Conservation (phyloP, 37 sponge, comb jelly and placozoan genomes). For the Crambe crambe region DNA sequence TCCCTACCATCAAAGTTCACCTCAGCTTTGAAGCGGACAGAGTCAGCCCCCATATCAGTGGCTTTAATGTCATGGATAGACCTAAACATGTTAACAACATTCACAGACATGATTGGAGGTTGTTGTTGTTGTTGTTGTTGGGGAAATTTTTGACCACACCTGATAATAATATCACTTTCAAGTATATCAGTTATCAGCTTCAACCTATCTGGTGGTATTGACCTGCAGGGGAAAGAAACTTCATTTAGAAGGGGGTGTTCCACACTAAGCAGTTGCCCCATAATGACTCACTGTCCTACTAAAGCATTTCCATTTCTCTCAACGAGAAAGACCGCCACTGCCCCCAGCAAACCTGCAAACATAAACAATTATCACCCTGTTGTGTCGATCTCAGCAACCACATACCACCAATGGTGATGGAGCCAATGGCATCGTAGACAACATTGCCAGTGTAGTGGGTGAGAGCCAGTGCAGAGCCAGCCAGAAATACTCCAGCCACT, state of each 20-base stretch:
- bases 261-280: neutral
- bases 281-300: conserved; percentile 82
- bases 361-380: neutral
- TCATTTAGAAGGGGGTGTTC: neutral
- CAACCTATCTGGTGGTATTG: conserved; percentile 73
- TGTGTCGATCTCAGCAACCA: neutral
- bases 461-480: conserved; percentile 75
- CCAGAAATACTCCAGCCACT: conserved; percentile 82
- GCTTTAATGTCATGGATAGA: conserved; percentile 97
- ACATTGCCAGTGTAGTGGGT: conserved; percentile 79
- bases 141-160: conserved; percentile 20
- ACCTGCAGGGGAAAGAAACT: conserved; percentile 41
- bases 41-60: conserved; percentile 92
- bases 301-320: conserved; percentile 92
- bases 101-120: neutral
- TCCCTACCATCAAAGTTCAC: conserved; percentile 94
- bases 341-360: conserved; percentile 81
- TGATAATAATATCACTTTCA: conserved; percentile 77
- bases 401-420: conserved; percentile 90
- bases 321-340: conserved; percentile 94
- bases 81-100: conserved; percentile 21
- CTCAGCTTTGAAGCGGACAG: conserved; percentile 91
- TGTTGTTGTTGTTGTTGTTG: neutral
- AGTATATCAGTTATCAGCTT: conserved; percentile 73
- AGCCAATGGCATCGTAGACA: conserved; percentile 96